Base-by-base conservation (phyloP, 2,888 invertebrate species). In the Aradus depressus region DNA sequence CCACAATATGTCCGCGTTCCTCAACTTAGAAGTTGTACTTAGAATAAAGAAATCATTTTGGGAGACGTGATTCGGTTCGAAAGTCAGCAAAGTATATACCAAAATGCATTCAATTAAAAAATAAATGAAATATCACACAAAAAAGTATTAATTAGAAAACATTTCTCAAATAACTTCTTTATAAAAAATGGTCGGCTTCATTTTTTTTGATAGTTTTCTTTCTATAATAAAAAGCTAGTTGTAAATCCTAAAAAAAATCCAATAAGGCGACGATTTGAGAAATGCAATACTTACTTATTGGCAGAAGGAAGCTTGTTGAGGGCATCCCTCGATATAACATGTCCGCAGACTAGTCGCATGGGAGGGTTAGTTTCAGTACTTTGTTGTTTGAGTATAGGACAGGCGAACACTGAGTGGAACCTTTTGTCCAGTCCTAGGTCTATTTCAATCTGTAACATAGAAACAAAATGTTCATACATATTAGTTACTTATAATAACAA, bases 331-430 rank as follows among this genome's bases (percentile, higher is more conserved):
- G 95, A 95, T 63, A 98, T 97, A 55, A 97, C 96, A 72, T 98
- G 98, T 3, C 98, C 98, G 70, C 98, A 98, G 2, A 89, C 80
- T 55, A 98, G 75, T 59, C 92, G 77, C 85, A 98, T 95, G 14
- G 98, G 97, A 51, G 98, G 98, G 75, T 98, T 98, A 60, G 79
- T 79, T 61, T 93, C 92, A 1, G 91, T 88, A 38, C 91, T 90
- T 68, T 97, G 97, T 66, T 96, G 96, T 50, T 96, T 79, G 55
- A 98, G 75, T 64, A 98, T 98, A 6, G 98, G 98, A 68, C 98
- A 99, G 19, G 97, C 95, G 72, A 98, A 98, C 65, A 96, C 88
- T 4, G 96, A 97, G 72, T 98, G 98, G 68, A 91, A 95, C 59
- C 89, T 81, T 64, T 85, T 86, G 58, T 91, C 90, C 50, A 77